A percentile compares a stretch with the other conserved stretches of the same genome.
Conservation (phyloP, 2,113 vertebrate species). For the Mirza zaza region DNA sequence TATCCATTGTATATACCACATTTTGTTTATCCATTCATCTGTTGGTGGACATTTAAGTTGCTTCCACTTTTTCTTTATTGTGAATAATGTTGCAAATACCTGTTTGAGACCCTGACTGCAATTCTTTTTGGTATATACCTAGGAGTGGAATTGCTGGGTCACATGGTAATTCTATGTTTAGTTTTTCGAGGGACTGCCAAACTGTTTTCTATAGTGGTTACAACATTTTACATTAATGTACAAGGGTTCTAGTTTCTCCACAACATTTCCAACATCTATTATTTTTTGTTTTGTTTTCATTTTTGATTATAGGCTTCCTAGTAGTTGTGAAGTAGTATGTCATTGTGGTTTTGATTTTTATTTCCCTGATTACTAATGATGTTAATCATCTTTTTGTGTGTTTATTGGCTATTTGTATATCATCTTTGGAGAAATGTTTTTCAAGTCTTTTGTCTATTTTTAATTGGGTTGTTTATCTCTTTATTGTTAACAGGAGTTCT, state of each 20-base stretch:
- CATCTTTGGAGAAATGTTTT: not conserved
- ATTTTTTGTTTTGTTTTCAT: not conserved
- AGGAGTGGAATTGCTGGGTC: not conserved
- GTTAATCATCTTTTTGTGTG: not conserved
- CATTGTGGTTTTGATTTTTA: constrained; percentile 18
- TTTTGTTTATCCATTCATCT: not conserved
- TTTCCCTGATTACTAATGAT: not conserved
- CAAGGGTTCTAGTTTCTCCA: not conserved
- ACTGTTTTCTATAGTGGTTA: not conserved
- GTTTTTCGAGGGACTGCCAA: not conserved
- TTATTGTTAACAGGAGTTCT: not conserved
- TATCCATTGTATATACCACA: not conserved
- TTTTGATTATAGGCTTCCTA: not conserved
- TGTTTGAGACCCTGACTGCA: not conserved
- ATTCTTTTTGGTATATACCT: not conserved
- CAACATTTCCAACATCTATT: not conserved
- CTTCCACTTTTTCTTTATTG: not conserved
- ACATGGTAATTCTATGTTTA: not conserved
- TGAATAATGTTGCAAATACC: not conserved
- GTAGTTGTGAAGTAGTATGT: not conserved
- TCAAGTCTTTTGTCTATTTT: not conserved
- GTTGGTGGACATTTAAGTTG: not conserved
- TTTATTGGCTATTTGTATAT: not conserved
- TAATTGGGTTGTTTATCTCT: not conserved
- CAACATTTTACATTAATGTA: not conserved